Evolutionary conservation across 1,140 invertebrate genomes (phyloP), one percentile per base, ranked within the genome.

Genomic region (Sitobion miscanthi): DNA sequence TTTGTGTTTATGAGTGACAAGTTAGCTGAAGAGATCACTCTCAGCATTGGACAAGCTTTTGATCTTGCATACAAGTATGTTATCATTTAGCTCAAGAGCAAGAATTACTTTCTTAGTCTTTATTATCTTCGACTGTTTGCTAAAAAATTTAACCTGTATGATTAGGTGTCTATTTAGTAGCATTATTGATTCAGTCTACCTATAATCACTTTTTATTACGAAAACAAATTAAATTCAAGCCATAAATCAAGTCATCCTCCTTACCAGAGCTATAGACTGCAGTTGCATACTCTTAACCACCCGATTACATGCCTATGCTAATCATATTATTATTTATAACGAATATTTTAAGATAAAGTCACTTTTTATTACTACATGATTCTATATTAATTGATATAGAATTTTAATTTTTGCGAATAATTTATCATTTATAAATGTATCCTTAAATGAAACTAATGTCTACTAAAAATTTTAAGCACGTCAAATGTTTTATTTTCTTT

Each of bases 1-100:
- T 99, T 99, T 95, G 98, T 99, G 2, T 99, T 99, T 95, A 98
- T 99, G 91, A 99, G 98, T 94, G 99, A 99, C 94, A 99, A 99
- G 96, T 96, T 99, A 94, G 98, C 99, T 17, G 98, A 99, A 94
- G 98, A 99, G 95, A 99, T 99, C 93, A 99, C 98, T 21, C 95
- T 99, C 94, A 99, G 99, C 23, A 99, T 99, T 94, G 99, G 99
- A 7, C 99, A 99, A 95, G 99, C 99, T 0, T 99, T 99, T 95
- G 98, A 99, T 96, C 96, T 99, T 94, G 99, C 99, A n/a, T 99
- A 99, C 95, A 97, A 97, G 96, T 94, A 94, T 82, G 93, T 91
- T 94, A 91, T 86, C 9, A 52, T 49, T 83, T 91, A 94, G 35
- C 83, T 91, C 83, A 42, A 77, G 11, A 87, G 30, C 35, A 87